A percentile compares a stretch with the other conserved stretches of the same genome.
phyloP scores from a whole-genome alignment of 2,797 vertebrate genomes.

The Enteromius treurensis region DNA sequence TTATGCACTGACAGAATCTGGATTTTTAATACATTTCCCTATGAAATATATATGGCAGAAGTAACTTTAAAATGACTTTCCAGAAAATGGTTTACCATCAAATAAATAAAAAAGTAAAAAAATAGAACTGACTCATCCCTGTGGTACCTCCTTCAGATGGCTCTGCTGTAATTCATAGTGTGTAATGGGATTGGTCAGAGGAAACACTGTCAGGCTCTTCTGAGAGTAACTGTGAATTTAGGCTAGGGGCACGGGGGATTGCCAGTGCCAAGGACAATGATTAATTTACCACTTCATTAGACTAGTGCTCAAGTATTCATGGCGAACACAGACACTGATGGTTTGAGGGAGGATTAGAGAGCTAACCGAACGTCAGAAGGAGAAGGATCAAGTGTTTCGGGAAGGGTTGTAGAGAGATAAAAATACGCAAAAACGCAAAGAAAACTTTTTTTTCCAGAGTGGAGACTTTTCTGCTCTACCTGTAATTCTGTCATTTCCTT shows the following conservation, averaged over 20 bases:
- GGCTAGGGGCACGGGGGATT: slow-evolving; percentile 41
- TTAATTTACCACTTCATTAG: slow-evolving; percentile 58
- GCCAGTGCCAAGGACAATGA: slow-evolving; percentile 48
- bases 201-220: slow-evolving; percentile 26
- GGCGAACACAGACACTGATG: slow-evolving; percentile 38
- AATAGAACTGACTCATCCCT: slow-evolving; percentile 14
- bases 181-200: slow-evolving; percentile 45
- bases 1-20: slow-evolving; percentile 45
- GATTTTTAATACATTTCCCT: slow-evolving; percentile 42
- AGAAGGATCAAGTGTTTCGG: slow-evolving; percentile 12
- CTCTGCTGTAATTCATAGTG: slow-evolving; percentile 18
- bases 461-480: slow-evolving; percentile 32
- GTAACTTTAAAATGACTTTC: slow-evolving; percentile 29
- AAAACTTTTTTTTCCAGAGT: slow-evolving; percentile 30
- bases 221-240: slow-evolving; percentile 43
- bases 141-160: slow-evolving; percentile 34
- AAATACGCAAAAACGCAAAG: not conserved
- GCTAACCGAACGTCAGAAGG: slow-evolving; percentile 22
- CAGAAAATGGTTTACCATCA: slow-evolving; percentile 18
- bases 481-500: slow-evolving; percentile 54
- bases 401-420: slow-evolving; percentile 13
- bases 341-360: slow-evolving; percentile 36
- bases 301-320: slow-evolving; percentile 50
- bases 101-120: slow-evolving; percentile 25
- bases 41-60: slow-evolving; percentile 39